Conservation (phyloP, 1,140 invertebrate species). For the Reticulitermes speratus region DNA sequence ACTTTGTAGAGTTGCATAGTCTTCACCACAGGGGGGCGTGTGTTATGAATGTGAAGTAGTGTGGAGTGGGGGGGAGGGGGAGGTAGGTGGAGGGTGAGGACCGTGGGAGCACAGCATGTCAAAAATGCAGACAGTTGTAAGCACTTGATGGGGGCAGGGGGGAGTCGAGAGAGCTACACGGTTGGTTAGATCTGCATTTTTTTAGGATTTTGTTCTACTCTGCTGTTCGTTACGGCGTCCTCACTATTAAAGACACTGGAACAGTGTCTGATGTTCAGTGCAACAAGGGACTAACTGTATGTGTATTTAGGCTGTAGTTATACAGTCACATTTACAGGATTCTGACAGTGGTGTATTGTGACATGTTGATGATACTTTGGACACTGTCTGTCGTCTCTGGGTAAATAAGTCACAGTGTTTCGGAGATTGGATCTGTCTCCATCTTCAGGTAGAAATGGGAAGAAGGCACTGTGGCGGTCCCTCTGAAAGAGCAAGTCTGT, state of each 20-base stretch:
- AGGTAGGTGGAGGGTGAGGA: not conserved
- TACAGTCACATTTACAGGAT: too few species aligned
- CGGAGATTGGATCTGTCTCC: too few species aligned
- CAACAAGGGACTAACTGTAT: not conserved
- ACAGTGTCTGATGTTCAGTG: not conserved
- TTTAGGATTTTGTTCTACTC: slow-evolving; percentile 4
- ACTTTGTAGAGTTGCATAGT: not conserved
- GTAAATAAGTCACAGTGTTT: too few species aligned
- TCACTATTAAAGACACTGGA: not conserved
- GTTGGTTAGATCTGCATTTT: slow-evolving; percentile 22
- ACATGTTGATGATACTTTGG: too few species aligned
- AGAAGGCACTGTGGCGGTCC: too few species aligned
- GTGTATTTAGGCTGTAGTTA: too few species aligned
- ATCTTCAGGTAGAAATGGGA: too few species aligned
- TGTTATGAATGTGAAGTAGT: slow-evolving; percentile 29
- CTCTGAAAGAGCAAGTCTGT: too few species aligned
- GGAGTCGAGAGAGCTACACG: not conserved
- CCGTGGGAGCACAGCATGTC: slow-evolving; percentile 28
- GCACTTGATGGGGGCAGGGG: not conserved
- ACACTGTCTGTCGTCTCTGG: too few species aligned
- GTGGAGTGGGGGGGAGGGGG: not conserved
- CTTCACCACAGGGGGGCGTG: slow-evolving; percentile 23
- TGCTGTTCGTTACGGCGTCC: not conserved
- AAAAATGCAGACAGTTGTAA: slow-evolving; percentile 26
- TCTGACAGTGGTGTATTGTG: too few species aligned